phyloP scores from a whole-genome alignment of 2,797 vertebrate genomes.

The Corythornis leucogaster region DNA sequence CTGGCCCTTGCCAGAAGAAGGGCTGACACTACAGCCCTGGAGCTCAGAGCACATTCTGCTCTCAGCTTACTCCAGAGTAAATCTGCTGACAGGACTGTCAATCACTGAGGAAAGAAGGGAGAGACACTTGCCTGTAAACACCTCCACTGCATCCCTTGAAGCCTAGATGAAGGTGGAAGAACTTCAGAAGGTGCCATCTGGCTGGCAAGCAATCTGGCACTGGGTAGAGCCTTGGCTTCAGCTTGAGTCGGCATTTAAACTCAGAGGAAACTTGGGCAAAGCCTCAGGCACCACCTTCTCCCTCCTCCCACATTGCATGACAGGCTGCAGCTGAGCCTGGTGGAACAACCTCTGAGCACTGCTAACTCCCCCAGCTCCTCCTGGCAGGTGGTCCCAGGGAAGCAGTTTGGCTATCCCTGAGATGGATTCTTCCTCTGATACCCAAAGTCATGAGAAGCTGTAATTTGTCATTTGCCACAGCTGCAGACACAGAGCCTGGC shows the following conservation, averaged over 20 bases:
- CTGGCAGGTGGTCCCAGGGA: not conserved
- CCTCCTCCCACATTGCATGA: not conserved
- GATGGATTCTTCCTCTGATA: not conserved
- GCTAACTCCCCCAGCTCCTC: not conserved
- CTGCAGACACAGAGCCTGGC: not conserved
- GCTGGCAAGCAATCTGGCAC: not conserved
- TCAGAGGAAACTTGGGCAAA: not conserved
- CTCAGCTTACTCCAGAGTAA: not conserved
- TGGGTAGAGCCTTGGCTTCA: not conserved
- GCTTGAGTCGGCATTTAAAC: not conserved
- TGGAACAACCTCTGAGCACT: not conserved
- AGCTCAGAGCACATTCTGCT: not conserved
- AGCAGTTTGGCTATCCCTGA: not conserved
- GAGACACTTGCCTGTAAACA: not conserved
- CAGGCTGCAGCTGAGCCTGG: not conserved
- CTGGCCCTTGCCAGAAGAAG: not conserved
- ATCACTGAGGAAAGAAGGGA: not conserved
- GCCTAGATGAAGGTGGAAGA: not conserved
- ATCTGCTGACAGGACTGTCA: not conserved
- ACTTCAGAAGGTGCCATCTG: slow-evolving; percentile 18
- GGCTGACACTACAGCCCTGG: not conserved
- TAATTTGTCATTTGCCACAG: not conserved
- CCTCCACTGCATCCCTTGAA: not conserved
- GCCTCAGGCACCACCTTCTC: not conserved
- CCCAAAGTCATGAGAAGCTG: not conserved